Evolutionary conservation across 2,113 vertebrate genomes (phyloP).

Genomic region (Microcebus griseorufus): DNA sequence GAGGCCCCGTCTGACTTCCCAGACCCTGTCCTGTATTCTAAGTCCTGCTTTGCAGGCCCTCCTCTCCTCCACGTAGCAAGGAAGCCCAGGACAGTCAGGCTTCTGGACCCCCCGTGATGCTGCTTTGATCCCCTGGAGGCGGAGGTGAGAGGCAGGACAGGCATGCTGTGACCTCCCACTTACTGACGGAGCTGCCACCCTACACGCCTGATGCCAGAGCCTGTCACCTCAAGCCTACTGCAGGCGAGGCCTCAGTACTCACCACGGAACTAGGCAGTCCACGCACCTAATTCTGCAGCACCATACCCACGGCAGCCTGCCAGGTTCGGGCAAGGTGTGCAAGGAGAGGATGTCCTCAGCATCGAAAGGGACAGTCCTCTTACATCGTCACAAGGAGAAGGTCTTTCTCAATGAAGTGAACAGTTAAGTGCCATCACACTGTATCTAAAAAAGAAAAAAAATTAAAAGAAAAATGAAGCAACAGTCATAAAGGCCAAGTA

Average conservation of each 20-base stretch:
- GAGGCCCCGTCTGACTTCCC: neutral
- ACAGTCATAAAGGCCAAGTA: neutral
- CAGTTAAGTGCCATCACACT: no score
- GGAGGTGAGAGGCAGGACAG: no score
- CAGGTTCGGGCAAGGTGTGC: rapidly evolving
- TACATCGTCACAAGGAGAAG: neutral
- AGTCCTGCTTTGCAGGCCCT: neutral
- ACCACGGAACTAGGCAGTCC: neutral
- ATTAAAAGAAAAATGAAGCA: neutral
- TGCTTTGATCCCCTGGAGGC: neutral
- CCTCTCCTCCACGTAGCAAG: neutral
- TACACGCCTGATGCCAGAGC: no score
- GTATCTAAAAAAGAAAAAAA: neutral
- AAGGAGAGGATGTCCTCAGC: no score
- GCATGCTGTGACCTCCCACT: neutral
- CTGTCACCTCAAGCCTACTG: neutral
- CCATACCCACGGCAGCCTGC: rapidly evolving
- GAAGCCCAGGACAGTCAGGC: neutral
- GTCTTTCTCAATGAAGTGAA: neutral
- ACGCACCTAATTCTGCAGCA: rapidly evolving
- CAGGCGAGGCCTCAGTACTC: neutral
- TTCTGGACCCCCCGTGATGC: neutral
- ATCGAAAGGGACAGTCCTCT: rapidly evolving
- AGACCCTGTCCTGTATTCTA: neutral
- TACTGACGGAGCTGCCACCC: rapidly evolving